Conservation (phyloP, 2,113 vertebrate species). For the Xiphophorus maculatus region DNA sequence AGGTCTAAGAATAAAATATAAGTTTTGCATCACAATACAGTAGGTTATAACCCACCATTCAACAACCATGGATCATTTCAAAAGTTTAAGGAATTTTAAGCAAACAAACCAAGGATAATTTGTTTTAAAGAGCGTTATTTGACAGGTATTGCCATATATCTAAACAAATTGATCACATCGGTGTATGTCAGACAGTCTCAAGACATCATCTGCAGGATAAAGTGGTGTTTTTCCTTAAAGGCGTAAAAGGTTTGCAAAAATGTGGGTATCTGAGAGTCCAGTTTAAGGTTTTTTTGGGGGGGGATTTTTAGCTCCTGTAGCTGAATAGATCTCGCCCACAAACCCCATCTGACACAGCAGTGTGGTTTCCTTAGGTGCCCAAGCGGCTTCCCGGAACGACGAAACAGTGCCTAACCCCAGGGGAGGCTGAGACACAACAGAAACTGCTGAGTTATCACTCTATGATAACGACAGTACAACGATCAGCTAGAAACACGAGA, state of each 20-base stretch:
- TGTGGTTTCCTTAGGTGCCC: conserved; percentile 52
- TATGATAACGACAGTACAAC: conserved; percentile 25
- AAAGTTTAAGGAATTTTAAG: too few relatives aligned
- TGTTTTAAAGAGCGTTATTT: too few relatives aligned
- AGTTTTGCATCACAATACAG: too few relatives aligned
- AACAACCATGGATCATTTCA: too few relatives aligned
- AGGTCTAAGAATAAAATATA: too few relatives aligned
- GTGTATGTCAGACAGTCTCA: too few relatives aligned
- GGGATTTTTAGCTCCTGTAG: conserved; percentile 41
- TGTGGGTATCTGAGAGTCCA: neutral
- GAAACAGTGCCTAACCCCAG: conserved; percentile 43
- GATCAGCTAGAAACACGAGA: conserved; percentile 27
- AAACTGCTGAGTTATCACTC: conserved; percentile 34
- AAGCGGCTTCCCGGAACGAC: conserved; percentile 35
- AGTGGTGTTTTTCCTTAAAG: too few relatives aligned
- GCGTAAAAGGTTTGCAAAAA: too few relatives aligned
- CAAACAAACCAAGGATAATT: too few relatives aligned
- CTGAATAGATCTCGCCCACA: conserved; percentile 36
- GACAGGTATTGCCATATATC: neutral
- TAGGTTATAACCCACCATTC: too few relatives aligned
- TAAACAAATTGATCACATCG: too few relatives aligned
- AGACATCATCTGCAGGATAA: too few relatives aligned
- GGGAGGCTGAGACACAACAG: conserved; percentile 15
- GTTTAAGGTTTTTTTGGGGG: conserved; percentile 35
- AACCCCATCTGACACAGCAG: conserved; percentile 43